Conservation (phyloP, 2,113 vertebrate genomes). For the Silurus asotus region DNA sequence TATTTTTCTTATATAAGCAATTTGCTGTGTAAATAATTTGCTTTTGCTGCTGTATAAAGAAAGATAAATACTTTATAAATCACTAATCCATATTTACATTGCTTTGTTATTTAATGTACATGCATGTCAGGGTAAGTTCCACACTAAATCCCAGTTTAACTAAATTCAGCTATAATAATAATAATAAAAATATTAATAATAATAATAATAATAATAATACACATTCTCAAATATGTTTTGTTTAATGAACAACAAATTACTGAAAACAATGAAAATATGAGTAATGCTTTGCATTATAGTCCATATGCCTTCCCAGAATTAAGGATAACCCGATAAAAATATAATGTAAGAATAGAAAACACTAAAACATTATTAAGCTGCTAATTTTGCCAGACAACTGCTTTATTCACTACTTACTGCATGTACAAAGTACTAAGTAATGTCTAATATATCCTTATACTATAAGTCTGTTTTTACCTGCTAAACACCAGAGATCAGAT, state of each 20-base stretch:
- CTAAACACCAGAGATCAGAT: background rate
- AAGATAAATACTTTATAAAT: background rate
- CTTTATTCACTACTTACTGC: too few species aligned
- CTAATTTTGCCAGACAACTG: conserved; percentile 1
- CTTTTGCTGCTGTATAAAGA: background rate
- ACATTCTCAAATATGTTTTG: background rate
- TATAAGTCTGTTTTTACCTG: background rate
- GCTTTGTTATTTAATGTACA: background rate
- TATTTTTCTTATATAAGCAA: background rate
- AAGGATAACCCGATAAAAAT: background rate
- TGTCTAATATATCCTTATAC: background rate
- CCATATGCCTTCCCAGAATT: background rate
- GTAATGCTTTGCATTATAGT: background rate
- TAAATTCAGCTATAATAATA: background rate
- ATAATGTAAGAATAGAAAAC: background rate
- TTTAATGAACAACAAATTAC: background rate
- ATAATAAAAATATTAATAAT: background rate
- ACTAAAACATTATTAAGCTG: background rate
- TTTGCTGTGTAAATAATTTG: background rate
- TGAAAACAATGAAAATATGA: background rate
- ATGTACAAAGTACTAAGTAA: background rate
- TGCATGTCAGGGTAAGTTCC: background rate
- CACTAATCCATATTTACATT: background rate
- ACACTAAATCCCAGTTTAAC: background rate
- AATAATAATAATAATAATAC: background rate